These are phyloP conservation scores for Ricordea florida DNA, from an alignment of 92 coral and sea anemone species.

Conservation along the genomic window DNA sequence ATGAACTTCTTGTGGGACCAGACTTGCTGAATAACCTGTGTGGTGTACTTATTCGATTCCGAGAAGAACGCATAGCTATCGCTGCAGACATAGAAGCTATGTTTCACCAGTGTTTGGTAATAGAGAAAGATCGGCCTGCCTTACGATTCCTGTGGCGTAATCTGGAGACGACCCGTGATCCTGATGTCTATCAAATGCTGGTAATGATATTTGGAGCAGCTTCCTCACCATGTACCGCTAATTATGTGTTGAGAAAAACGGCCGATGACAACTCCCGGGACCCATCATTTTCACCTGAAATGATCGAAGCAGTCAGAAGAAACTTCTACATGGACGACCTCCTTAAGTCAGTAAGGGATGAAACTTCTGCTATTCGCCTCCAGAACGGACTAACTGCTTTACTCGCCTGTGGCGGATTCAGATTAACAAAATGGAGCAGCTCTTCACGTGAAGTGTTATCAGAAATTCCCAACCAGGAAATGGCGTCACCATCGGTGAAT, in stretches of 20 bases:
- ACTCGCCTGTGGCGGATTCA: conserved; percentile 38
- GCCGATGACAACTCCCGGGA: conserved; percentile 41
- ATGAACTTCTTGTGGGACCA: conserved; percentile 13
- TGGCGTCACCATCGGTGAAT: background rate
- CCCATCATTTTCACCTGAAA: conserved; percentile 31
- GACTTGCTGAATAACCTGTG: conserved; percentile 16
- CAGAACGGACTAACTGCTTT: conserved; percentile 42
- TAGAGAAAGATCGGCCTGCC: conserved; percentile 16
- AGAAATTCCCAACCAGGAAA: conserved; percentile 7
- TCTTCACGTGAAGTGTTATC: conserved; percentile 37
- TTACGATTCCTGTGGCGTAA: conserved; percentile 24
- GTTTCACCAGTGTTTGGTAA: conserved; percentile 34
- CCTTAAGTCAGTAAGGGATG: conserved; percentile 49
- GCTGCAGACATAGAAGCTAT: conserved; percentile 16
- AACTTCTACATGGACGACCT: conserved; percentile 67
- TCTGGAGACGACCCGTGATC: conserved; percentile 6
- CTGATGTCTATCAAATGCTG: conserved; percentile 24
- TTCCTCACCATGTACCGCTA: conserved; percentile 45
- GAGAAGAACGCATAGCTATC: conserved; percentile 5
- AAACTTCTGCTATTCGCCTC: conserved; percentile 35
- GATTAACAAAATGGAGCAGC: conserved; percentile 51
- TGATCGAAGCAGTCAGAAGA: conserved; percentile 25
- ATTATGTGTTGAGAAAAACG: conserved; percentile 22
- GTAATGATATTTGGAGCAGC: conserved; percentile 65
- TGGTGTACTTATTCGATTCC: conserved; percentile 28